Conservation (phyloP, 2,113 vertebrate species). For the Lates calcarifer region DNA sequence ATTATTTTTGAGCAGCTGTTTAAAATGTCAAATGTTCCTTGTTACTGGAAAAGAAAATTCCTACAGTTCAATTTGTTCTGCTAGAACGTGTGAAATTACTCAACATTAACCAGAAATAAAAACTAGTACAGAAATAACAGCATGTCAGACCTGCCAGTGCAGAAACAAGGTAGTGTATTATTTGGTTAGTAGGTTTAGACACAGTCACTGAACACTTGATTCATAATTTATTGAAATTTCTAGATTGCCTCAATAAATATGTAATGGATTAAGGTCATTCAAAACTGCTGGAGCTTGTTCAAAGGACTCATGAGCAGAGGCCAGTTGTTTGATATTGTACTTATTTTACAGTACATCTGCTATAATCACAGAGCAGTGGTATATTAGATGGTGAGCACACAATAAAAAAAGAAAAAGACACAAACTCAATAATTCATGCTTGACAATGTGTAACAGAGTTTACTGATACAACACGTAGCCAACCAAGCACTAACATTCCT, state of each 20-base stretch:
- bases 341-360: slow-evolving; percentile 1
- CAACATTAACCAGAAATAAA: not conserved
- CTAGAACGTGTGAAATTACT: slow-evolving; percentile 33
- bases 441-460: not conserved
- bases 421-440: not conserved
- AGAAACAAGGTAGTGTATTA: slow-evolving; percentile 29
- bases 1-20: not conserved
- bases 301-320: slow-evolving; percentile 5
- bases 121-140: not conserved
- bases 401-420: not conserved
- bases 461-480: not conserved
- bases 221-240: slow-evolving; percentile 48
- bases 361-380: not conserved
- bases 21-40: not conserved
- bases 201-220: slow-evolving; percentile 37
- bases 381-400: too few relatives aligned
- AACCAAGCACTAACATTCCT: not conserved
- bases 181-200: slow-evolving; percentile 11
- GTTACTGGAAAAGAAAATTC: not conserved
- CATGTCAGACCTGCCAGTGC: slow-evolving; percentile 2
- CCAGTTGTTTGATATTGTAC: not conserved
- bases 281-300: slow-evolving; percentile 36
- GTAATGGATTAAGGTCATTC: slow-evolving; percentile 58
- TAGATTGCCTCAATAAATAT: slow-evolving; percentile 17
- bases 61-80: not conserved